Conservation (phyloP, 2,113 vertebrate species). For the Crotalus helleri region DNA sequence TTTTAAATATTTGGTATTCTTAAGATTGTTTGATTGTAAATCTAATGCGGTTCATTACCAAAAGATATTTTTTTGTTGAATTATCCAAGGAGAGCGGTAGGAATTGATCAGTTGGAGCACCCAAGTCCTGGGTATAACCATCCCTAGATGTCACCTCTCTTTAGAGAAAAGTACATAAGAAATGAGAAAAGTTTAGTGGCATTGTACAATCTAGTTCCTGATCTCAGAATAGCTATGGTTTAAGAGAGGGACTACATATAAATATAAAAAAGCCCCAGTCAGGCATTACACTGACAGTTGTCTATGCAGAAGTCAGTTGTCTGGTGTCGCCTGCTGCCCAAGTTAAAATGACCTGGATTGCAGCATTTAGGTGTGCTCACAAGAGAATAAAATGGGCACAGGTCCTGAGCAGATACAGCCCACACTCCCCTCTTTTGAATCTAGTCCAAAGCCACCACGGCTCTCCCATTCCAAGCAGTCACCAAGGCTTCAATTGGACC, state of each 20-base stretch:
- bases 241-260: background rate
- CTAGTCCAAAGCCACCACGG: background rate
- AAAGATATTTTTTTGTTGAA: background rate
- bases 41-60: background rate
- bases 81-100: background rate
- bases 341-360: background rate
- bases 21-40: background rate
- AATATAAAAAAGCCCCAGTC: background rate
- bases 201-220: background rate
- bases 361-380: background rate
- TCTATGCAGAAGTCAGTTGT: background rate
- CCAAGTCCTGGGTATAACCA: background rate
- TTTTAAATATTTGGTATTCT: background rate
- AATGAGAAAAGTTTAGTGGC: background rate
- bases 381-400: background rate
- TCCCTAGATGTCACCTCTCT: background rate
- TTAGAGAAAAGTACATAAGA: background rate
- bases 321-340: background rate
- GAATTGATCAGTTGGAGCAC: background rate
- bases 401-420: background rate
- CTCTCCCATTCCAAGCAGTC: background rate
- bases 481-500: background rate
- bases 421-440: background rate
- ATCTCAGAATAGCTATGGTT: background rate
- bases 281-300: background rate